Percentiles rank a stretch among this genome's conserved stretches.
Conservation (phyloP, 1,140 invertebrate genomes). For the Bombus huntii region DNA sequence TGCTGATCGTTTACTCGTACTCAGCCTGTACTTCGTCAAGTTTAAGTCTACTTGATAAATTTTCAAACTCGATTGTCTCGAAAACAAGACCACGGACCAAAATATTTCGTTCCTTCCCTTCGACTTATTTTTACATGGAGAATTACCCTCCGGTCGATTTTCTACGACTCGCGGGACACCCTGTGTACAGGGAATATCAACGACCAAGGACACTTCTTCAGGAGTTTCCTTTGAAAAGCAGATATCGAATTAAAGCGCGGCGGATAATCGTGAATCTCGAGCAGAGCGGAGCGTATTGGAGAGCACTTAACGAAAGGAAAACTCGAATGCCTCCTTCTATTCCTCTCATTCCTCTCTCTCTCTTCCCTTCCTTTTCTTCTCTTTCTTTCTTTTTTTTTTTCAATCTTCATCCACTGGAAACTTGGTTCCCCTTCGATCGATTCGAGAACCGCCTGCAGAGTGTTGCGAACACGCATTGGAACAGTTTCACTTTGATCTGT, state of each 20-base stretch:
- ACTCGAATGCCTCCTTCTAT: constrained; percentile 3
- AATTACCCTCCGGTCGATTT: too few relatives aligned
- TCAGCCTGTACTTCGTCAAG: too few relatives aligned
- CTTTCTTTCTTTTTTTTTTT: not conserved
- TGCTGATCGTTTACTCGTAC: too few relatives aligned
- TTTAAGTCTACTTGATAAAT: too few relatives aligned
- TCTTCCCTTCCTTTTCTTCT: not conserved
- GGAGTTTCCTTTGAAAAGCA: not conserved
- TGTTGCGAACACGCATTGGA: constrained; percentile 49
- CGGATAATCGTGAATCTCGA: constrained; percentile 15
- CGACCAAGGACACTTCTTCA: not conserved
- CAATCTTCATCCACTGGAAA: constrained; percentile 37
- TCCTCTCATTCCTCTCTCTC: not conserved
- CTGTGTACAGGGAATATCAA: not conserved
- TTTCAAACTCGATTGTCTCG: too few relatives aligned
- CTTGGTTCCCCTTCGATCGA: constrained; percentile 39
- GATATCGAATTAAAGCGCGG: constrained; percentile 11
- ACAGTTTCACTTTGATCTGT: constrained; percentile 67
- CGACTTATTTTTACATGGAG: too few relatives aligned
- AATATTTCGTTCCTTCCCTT: too few relatives aligned
- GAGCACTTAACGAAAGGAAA: constrained; percentile 35
- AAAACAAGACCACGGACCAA: too few relatives aligned
- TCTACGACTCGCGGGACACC: too few relatives aligned
- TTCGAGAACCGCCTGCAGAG: constrained; percentile 34
- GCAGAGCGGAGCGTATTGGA: constrained; percentile 19